Conservation (phyloP, 2,888 invertebrate species). For the Meganola albula region DNA sequence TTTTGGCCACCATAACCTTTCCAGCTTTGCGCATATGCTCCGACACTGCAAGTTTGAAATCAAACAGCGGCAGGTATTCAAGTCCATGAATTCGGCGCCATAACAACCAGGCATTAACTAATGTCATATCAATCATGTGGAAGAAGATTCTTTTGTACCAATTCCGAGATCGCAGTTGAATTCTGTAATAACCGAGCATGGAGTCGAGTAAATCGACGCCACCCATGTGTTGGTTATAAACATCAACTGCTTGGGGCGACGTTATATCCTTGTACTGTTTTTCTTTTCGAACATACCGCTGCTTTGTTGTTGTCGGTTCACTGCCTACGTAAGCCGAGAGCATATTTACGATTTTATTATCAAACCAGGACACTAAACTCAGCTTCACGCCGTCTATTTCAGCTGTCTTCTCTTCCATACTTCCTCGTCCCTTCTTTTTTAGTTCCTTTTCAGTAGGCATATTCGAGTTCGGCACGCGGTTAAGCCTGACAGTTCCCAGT, state of each 20-base stretch:
- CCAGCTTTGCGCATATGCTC: conserved; percentile 9
- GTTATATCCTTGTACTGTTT: conserved; percentile 7
- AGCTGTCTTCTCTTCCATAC: conserved; percentile 18
- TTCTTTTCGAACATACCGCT: conserved; percentile 4
- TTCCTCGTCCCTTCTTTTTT: conserved; percentile 21
- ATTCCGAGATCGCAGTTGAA: not conserved
- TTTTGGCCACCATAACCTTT: conserved; percentile 5
- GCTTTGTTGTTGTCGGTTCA: conserved; percentile 4
- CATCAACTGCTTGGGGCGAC: conserved; percentile 8
- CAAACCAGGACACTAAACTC: conserved; percentile 19
- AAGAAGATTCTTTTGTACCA: conserved; percentile 2
- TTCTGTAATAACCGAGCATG: conserved; percentile 5
- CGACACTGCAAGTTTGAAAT: conserved; percentile 11
- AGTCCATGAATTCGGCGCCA: not conserved
- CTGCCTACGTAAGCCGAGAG: conserved; percentile 4
- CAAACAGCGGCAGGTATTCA: conserved; percentile 8
- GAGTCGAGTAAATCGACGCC: conserved; percentile 3
- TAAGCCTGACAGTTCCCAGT: conserved; percentile 23
- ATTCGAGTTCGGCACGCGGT: conserved; percentile 33
- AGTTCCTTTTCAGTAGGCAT: conserved; percentile 26
- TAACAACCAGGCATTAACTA: not conserved
- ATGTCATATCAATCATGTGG: not conserved
- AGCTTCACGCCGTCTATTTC: conserved; percentile 23
- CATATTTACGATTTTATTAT: conserved; percentile 1
- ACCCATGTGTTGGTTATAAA: conserved; percentile 13